These are phyloP conservation scores for Scrobipalpa costella DNA, from an alignment of 2,888 invertebrate genomes.

Conservation along the genomic window DNA sequence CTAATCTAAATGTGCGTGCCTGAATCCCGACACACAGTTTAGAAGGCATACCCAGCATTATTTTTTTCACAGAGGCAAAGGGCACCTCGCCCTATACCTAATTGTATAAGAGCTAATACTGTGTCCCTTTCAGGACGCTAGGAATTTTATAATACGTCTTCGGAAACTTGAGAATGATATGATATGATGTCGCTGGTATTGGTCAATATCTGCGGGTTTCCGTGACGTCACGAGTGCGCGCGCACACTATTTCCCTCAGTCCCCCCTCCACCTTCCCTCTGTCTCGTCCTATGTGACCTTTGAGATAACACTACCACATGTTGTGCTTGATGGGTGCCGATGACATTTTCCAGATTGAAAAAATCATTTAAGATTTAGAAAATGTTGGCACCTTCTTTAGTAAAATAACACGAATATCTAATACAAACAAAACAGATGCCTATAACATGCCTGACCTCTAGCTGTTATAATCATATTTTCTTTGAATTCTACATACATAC, in stretches of 20 bases:
- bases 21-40: not conserved
- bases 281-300: conserved; percentile 15
- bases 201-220: conserved; percentile 62
- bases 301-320: conserved; percentile 13
- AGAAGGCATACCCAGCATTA: not conserved
- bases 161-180: not conserved
- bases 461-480: too few relatives aligned
- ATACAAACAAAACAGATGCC: too few relatives aligned
- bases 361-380: too few relatives aligned
- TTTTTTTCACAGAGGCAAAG: not conserved
- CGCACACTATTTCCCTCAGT: conserved; percentile 48
- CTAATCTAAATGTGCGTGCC: not conserved
- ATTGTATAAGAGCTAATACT: not conserved
- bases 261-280: conserved; percentile 36
- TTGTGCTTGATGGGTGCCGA: not conserved
- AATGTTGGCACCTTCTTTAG: too few relatives aligned
- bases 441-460: too few relatives aligned
- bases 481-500: too few relatives aligned
- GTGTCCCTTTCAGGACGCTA: too few relatives aligned
- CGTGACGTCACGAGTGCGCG: conserved; percentile 65
- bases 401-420: too few relatives aligned
- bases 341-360: too few relatives aligned
- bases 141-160: not conserved
- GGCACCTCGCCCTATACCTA: not conserved
- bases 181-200: conserved; percentile 35